A percentile compares a stretch with the other conserved stretches of the same genome.
Conservation (phyloP, 2,797 vertebrate genomes). For the Rhynchonycteris naso region DNA sequence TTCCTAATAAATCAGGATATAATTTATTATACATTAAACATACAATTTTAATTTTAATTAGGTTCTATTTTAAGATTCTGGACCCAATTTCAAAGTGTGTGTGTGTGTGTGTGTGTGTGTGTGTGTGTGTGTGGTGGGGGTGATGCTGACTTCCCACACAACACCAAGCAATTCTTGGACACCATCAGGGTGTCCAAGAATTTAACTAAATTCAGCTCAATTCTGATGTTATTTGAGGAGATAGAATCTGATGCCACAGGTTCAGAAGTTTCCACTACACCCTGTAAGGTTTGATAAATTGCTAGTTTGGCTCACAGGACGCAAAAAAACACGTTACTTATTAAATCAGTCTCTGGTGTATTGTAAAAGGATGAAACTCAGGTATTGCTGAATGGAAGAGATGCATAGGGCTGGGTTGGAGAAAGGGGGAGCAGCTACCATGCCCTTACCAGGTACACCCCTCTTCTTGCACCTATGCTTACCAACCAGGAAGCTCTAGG, state of each 20-base stretch:
- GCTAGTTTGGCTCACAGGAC: neutral
- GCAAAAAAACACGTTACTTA: neutral
- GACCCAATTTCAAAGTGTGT: neutral
- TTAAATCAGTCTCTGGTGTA: neutral
- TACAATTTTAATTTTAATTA: neutral
- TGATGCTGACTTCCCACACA: neutral
- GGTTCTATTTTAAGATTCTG: neutral
- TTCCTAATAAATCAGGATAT: neutral
- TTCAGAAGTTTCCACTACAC: neutral
- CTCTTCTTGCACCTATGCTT: neutral
- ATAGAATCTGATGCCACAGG: neutral
- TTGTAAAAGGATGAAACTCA: neutral
- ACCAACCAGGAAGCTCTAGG: neutral
- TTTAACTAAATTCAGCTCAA: neutral
- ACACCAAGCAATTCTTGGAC: neutral
- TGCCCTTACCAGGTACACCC: neutral
- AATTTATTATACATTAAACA: neutral
- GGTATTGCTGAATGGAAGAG: neutral
- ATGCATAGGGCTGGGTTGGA: neutral
- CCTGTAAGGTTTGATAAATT: neutral
- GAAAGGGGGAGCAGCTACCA: neutral
- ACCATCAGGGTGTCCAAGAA: neutral
- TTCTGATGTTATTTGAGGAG: neutral
- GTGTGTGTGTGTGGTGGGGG: too few species aligned
- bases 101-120: too few species aligned